These are phyloP conservation scores for Bugula neritina DNA, from an alignment of 2,888 invertebrate genomes.

Conservation along the genomic window DNA sequence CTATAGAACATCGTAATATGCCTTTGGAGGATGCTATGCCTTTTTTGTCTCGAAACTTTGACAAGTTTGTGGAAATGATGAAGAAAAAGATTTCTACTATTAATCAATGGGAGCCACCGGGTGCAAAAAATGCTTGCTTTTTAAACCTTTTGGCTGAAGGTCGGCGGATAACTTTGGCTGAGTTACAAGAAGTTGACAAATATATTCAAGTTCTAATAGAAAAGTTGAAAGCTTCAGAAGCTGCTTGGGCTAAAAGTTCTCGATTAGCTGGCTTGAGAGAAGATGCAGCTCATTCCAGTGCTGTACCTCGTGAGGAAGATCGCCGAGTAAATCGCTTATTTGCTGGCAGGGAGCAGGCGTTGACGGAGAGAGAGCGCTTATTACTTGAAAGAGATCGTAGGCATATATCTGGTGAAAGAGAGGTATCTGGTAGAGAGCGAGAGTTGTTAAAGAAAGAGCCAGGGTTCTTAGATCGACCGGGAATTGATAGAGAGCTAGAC, in stretches of 20 bases:
- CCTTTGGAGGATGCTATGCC: conserved; percentile 82
- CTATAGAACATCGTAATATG: conserved; percentile 87
- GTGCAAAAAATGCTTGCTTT: conserved; percentile 53
- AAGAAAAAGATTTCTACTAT: conserved; percentile 38
- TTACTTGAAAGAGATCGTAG: background rate
- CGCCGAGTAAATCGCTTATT: no score
- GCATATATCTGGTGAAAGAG: no score
- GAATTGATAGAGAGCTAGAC: background rate
- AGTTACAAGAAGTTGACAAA: conserved; percentile 47
- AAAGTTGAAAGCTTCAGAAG: background rate
- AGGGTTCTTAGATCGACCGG: background rate
- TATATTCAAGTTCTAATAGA: conserved; percentile 51
- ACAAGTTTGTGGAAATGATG: conserved; percentile 44
- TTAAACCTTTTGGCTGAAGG: conserved; percentile 78
- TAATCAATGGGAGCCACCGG: conserved; percentile 34
- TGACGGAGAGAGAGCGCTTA: no score
- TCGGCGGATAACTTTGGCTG: conserved; percentile 55
- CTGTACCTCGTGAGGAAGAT: no score
- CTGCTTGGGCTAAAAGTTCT: background rate
- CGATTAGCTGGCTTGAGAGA: background rate
- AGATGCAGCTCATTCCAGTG: no score
- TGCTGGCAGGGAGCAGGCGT: no score
- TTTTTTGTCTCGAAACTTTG: conserved; percentile 61
- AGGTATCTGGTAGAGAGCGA: background rate
- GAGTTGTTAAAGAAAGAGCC: background rate